These are phyloP conservation scores for Blastomussa wellsi DNA, from an alignment of 92 coral and sea anemone species.

Conservation along the genomic window DNA sequence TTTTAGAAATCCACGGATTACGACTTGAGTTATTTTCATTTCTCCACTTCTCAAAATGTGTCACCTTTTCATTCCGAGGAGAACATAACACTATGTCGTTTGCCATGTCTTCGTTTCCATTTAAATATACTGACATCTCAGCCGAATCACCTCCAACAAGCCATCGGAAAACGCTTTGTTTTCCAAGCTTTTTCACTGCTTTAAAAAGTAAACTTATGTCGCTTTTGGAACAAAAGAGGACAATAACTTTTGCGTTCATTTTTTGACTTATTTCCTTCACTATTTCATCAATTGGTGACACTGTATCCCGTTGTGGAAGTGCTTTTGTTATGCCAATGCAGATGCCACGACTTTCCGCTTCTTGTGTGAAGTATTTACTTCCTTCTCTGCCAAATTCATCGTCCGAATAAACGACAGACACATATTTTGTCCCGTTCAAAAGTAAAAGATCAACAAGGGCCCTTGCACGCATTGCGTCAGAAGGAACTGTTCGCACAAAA, in stretches of 20 bases:
- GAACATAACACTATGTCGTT: slow-evolving; percentile 40
- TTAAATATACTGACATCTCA: slow-evolving; percentile 54
- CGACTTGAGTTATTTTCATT: slow-evolving; percentile 22
- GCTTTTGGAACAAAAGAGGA: slow-evolving; percentile 59
- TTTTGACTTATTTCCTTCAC: slow-evolving; percentile 24
- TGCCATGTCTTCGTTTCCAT: slow-evolving; percentile 51
- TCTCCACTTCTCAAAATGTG: slow-evolving; percentile 39
- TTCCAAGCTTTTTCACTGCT: slow-evolving; percentile 36
- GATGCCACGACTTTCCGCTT: slow-evolving; percentile 46
- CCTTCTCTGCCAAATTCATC: slow-evolving; percentile 67
- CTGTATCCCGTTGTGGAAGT: slow-evolving; percentile 38
- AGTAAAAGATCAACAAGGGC: slow-evolving; percentile 47
- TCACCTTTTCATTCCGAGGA: slow-evolving; percentile 38
- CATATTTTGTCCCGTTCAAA: slow-evolving; percentile 47
- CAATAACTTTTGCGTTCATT: slow-evolving; percentile 46
- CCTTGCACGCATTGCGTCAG: slow-evolving; percentile 55
- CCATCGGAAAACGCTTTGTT: slow-evolving; percentile 46
- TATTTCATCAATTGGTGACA: slow-evolving; percentile 24
- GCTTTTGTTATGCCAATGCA: slow-evolving; percentile 47
- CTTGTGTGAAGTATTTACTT: slow-evolving; percentile 42
- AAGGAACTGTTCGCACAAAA: slow-evolving; percentile 66
- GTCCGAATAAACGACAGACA: slow-evolving; percentile 69
- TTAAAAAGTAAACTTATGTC: slow-evolving; percentile 47
- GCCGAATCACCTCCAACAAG: slow-evolving; percentile 63
- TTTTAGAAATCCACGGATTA: slow-evolving; percentile 60